A percentile compares a stretch with the other conserved stretches of the same genome.
phyloP scores from a whole-genome alignment of 1,140 invertebrate genomes.

The Drosophila pseudoananassae region DNA sequence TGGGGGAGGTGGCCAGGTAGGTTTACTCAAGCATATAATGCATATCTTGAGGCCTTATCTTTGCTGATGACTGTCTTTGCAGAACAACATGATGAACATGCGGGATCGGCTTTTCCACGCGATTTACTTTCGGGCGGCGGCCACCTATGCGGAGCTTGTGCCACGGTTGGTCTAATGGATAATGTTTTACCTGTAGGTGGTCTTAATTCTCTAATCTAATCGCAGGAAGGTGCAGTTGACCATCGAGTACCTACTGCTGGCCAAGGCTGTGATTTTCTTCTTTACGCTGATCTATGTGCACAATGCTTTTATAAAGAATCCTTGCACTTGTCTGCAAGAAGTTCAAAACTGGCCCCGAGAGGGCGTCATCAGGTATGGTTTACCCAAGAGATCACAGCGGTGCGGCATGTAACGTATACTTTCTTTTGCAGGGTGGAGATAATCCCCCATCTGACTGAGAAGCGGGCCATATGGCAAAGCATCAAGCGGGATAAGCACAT shows the following conservation, averaged over 20 bases:
- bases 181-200: background rate
- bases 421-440: conserved; percentile 91
- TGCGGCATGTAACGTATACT: background rate
- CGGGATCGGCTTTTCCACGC: conserved; percentile 97
- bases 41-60: conserved; percentile 21
- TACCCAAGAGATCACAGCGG: too few species aligned
- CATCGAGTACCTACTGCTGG: conserved; percentile 95
- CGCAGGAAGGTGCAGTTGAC: conserved; percentile 91
- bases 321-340: conserved; percentile 96
- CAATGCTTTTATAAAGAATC: conserved; percentile 95
- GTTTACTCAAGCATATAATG: conserved; percentile 6
- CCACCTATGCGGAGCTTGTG: conserved; percentile 95
- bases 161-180: conserved; percentile 84
- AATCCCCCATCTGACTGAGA: conserved; percentile 92
- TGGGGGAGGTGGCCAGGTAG: conserved; percentile 58
- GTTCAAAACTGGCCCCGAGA: conserved; percentile 97
- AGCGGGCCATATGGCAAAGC: conserved; percentile 90
- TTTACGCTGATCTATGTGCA: conserved; percentile 98
- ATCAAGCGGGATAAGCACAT: conserved; percentile 77
- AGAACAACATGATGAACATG: conserved; percentile 92
- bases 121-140: conserved; percentile 95
- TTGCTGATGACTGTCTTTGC: conserved; percentile 53
- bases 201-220: background rate
- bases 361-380: conserved; percentile 91
- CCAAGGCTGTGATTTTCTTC: conserved; percentile 95